These are phyloP conservation scores for Panorpa germanica DNA, from an alignment of 2,888 invertebrate genomes.

Conservation along the genomic window DNA sequence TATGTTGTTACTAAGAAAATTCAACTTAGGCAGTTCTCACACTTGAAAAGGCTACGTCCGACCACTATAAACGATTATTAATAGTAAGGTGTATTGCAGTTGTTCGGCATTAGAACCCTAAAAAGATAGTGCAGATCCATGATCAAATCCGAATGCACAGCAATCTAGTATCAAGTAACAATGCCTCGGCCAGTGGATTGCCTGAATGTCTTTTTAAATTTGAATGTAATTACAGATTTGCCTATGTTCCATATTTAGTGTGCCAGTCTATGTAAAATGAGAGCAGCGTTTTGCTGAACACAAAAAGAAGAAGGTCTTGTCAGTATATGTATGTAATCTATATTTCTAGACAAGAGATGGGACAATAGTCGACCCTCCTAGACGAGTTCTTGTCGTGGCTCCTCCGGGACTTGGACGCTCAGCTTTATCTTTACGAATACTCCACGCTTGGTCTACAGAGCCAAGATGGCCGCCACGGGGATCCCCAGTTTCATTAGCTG, in stretches of 20 bases:
- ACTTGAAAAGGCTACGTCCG: too few species aligned
- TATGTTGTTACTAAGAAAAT: not conserved
- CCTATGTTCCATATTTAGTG: not conserved
- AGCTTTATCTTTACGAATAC: slow-evolving; percentile 27
- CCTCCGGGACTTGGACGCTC: slow-evolving; percentile 31
- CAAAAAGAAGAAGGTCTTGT: too few species aligned
- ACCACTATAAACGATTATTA: too few species aligned
- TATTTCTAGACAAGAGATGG: slow-evolving; percentile 25
- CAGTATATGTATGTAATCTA: not conserved
- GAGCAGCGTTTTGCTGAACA: not conserved
- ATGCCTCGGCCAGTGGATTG: too few species aligned
- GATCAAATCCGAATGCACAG: too few species aligned
- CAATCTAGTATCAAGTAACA: too few species aligned
- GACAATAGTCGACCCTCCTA: slow-evolving; percentile 26
- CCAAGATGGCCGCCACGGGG: slow-evolving; percentile 20
- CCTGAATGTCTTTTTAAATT: too few species aligned
- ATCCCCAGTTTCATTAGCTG: slow-evolving; percentile 26
- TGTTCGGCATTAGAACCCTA: too few species aligned
- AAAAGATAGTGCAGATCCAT: too few species aligned
- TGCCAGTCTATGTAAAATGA: not conserved
- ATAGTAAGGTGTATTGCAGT: too few species aligned
- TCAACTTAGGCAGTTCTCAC: too few species aligned
- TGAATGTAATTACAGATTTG: not conserved
- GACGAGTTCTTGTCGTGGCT: slow-evolving; percentile 30
- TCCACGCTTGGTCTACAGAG: slow-evolving; percentile 33